Conservation (phyloP, 2,113 vertebrate species). For the Empidonax alnorum region DNA sequence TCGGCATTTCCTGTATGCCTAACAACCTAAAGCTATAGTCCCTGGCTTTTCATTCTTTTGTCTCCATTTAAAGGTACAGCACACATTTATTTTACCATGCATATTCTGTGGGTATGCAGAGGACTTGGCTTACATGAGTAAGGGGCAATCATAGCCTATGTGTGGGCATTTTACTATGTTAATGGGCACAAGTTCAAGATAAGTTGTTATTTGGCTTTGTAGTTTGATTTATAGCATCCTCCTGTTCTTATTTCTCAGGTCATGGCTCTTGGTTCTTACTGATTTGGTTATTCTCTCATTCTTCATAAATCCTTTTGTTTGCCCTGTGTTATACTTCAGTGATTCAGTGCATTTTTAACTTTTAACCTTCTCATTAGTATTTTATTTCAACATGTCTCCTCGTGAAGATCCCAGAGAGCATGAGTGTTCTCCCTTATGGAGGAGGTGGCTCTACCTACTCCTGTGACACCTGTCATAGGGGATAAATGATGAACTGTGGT, state of each 20-base stretch:
- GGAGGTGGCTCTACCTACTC: neutral
- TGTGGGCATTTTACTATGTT: neutral
- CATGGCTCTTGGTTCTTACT: neutral
- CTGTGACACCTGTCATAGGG: neutral
- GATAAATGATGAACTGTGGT: neutral
- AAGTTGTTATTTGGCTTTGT: neutral
- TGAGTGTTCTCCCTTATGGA: neutral
- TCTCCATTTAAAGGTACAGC: neutral
- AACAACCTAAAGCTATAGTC: neutral
- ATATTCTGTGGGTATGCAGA: neutral
- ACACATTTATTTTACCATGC: neutral
- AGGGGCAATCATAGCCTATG: neutral
- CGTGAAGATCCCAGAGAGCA: neutral
- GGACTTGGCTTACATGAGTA: neutral
- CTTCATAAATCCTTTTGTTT: neutral
- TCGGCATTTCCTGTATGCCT: neutral
- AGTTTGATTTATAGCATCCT: neutral
- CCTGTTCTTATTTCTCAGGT: neutral
- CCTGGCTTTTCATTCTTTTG: neutral
- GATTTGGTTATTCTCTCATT: neutral
- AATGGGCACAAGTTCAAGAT: neutral
- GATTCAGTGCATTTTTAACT: neutral
- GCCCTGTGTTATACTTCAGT: neutral
- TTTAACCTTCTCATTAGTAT: neutral
- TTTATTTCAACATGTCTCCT: neutral